Conservation (phyloP, 2,797 vertebrate genomes). For the Chrysocyon brachyurus region DNA sequence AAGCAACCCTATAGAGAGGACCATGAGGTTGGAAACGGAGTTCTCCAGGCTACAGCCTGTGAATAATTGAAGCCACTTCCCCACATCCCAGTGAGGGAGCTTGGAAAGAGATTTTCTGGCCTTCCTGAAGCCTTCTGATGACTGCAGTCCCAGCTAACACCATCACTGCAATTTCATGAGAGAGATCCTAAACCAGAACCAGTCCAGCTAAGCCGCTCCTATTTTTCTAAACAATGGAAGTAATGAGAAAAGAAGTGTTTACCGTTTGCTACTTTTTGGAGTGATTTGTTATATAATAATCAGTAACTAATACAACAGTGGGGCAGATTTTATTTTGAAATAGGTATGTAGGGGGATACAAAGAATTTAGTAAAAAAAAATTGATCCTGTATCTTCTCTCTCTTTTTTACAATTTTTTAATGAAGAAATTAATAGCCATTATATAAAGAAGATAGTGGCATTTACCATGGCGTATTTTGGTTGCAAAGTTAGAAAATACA, state of each 20-base stretch:
- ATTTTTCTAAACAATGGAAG: not conserved
- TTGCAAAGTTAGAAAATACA: not conserved
- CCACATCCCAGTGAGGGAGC: not conserved
- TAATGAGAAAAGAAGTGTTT: not conserved
- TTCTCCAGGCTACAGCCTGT: not conserved
- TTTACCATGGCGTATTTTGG: not conserved
- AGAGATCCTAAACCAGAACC: not conserved
- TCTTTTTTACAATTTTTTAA: not conserved
- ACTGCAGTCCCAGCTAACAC: not conserved
- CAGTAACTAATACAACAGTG: not conserved
- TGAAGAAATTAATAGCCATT: not conserved
- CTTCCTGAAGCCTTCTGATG: not conserved
- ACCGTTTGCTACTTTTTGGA: not conserved
- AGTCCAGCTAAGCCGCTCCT: not conserved
- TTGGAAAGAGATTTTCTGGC: not conserved
- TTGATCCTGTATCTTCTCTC: not conserved
- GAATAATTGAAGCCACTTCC: not conserved
- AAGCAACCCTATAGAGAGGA: not conserved
- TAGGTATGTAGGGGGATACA: not conserved
- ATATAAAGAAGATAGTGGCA: not conserved
- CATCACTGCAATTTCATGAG: not conserved
- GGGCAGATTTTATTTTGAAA: slow-evolving; percentile 29
- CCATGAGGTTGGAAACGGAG: not conserved
- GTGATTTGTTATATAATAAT: not conserved
- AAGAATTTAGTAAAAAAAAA: not conserved